Conservation (phyloP, 2,113 vertebrate species). For the Steatornis caripensis region DNA sequence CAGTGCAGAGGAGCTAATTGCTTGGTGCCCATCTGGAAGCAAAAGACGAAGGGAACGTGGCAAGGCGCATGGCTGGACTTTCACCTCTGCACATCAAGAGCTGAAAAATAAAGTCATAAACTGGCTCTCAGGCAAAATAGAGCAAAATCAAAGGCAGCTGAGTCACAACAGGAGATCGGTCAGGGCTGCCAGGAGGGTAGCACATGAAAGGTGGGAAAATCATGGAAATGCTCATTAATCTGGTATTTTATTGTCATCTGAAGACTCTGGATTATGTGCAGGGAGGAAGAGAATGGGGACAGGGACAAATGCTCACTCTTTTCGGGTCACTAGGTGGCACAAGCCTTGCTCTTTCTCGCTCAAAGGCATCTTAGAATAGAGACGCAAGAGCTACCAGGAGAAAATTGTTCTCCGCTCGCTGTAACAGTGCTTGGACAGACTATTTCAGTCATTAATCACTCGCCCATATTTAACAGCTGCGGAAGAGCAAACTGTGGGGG, state of each 20-base stretch:
- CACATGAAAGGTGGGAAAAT: background rate
- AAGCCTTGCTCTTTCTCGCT: background rate
- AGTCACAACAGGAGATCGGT: background rate
- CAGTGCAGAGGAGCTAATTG: background rate
- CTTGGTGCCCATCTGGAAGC: background rate
- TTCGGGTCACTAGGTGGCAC: slow-evolving; percentile 13
- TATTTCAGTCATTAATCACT: background rate
- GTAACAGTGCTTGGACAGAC: background rate
- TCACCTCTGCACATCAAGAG: background rate
- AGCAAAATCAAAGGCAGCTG: background rate
- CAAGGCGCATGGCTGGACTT: background rate
- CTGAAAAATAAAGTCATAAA: background rate
- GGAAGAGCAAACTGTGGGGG: background rate
- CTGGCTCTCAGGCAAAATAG: background rate
- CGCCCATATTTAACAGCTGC: background rate
- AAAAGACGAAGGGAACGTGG: background rate
- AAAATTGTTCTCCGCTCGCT: background rate
- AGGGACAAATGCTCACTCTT: background rate
- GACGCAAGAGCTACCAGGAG: background rate
- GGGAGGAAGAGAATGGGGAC: background rate
- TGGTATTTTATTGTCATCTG: background rate
- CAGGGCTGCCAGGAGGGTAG: background rate
- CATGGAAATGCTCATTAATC: background rate
- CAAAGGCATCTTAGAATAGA: background rate
- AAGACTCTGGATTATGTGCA: background rate